Conservation (phyloP, 2,113 vertebrate species). For the Sebastes schlegelii region DNA sequence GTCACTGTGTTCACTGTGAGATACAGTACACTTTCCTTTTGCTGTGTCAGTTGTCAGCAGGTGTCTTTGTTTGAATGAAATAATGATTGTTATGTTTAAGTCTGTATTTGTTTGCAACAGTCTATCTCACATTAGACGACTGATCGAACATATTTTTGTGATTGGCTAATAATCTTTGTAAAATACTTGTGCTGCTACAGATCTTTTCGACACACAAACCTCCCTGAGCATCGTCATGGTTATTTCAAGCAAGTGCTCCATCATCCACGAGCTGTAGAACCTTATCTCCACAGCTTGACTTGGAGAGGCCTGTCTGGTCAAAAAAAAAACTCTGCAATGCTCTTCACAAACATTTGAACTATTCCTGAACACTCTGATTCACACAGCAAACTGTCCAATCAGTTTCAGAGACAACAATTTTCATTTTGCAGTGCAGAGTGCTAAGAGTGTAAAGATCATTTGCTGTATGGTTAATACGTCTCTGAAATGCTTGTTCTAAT, state of each 20-base stretch:
- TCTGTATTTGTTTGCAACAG: neutral
- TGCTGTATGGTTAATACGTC: neutral
- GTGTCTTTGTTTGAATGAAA: too few relatives aligned
- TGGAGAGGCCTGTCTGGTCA: slow-evolving; percentile 1
- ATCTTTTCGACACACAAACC: neutral
- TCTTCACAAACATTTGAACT: neutral
- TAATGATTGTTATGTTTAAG: too few relatives aligned
- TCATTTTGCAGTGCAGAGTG: neutral
- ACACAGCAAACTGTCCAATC: neutral
- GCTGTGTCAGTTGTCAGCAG: too few relatives aligned
- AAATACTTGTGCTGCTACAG: neutral
- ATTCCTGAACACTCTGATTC: slow-evolving; percentile 1
- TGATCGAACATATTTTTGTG: neutral
- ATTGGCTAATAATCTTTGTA: neutral
- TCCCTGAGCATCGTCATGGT: neutral
- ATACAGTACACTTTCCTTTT: too few relatives aligned
- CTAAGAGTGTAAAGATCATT: neutral
- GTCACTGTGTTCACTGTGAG: neutral
- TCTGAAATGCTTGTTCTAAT: neutral
- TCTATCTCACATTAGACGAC: neutral
- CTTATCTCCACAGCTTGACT: slow-evolving; percentile 6
- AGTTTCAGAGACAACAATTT: neutral
- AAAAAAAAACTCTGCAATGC: neutral
- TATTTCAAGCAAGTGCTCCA: neutral
- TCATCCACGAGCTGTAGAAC: neutral